Base-by-base conservation (phyloP, 2,888 invertebrate genomes). In the Agrenia bidenticulata region DNA sequence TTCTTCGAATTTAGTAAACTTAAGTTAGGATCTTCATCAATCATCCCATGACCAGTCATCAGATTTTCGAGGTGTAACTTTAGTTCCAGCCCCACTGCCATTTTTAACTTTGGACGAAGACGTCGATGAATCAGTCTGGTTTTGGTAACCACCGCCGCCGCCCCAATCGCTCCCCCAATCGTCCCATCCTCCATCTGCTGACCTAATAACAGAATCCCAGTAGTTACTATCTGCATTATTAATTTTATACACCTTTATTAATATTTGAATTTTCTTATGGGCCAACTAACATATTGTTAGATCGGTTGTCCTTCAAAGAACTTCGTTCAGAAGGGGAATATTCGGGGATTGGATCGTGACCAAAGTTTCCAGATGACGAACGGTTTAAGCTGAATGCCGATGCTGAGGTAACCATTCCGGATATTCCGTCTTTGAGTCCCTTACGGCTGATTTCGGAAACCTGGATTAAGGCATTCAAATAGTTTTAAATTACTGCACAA, bases 41-140 rank as follows among this genome's bases (percentile, higher is more conserved):
- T 70, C 69, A 32, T 69, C 75, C 75, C 75, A 75, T 9, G 75
- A 72, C 75, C 75, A 75, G 45, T 75, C 75, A 58, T 75, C 75
- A 15, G 73, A 73, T 61, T 72, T 72, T 37, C 70, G 53, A 21
- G 63, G 53, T 9, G 66, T 50, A 13, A 57, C 51, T 63, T 68
- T 70, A 50, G 24, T 53, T 21, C 61, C 59, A 39, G 59, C 42
- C 53, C 51, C 67, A 57, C 23, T 58, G 54, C 45, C 45, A 45
- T 45, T 15, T 27, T 55, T 55, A 53, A 39, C 19, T 42, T 58
- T 59, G 27, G 65, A 56, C 49, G 59, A 63, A 2, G 65, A 49
- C 15, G 56, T 51, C 26, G 69, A 1, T 15, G 61, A 63, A 45
- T 63, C 63, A 37, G 67, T 64, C 50, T 72, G 69, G 26, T 67